Conservation (phyloP, 2,113 vertebrate species). For the Aldabrachelys gigantea region DNA sequence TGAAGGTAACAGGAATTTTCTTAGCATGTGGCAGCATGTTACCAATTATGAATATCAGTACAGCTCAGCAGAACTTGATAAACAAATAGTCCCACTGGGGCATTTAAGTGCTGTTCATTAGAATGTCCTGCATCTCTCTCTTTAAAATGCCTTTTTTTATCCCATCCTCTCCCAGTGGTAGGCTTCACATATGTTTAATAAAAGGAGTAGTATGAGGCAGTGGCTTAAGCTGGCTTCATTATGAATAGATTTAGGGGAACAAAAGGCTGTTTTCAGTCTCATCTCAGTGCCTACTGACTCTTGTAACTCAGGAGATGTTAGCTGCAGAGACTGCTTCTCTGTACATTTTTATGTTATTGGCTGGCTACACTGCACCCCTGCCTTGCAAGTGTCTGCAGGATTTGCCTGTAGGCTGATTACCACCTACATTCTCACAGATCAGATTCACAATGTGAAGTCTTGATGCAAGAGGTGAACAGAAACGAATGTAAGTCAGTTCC, state of each 20-base stretch:
- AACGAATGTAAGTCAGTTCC: not conserved
- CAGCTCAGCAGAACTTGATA: slow-evolving; percentile 30
- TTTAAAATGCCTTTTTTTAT: slow-evolving; percentile 29
- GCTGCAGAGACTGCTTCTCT: not conserved
- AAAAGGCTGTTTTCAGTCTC: not conserved
- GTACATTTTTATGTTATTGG: not conserved
- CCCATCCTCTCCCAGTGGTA: not conserved
- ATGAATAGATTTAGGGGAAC: not conserved
- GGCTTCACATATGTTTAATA: slow-evolving; percentile 40
- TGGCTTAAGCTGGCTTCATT: slow-evolving; percentile 29
- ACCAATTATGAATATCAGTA: slow-evolving; percentile 54
- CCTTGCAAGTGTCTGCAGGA: not conserved
- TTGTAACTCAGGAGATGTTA: not conserved
- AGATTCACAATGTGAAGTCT: not conserved
- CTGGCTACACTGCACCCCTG: not conserved
- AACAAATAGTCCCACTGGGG: no score
- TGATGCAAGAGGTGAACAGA: not conserved
- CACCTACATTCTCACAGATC: not conserved
- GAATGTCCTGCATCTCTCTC: slow-evolving; percentile 23
- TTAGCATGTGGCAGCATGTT: slow-evolving; percentile 14
- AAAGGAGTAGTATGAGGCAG: not conserved
- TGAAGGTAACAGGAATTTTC: slow-evolving; percentile 22
- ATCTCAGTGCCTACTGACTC: not conserved
- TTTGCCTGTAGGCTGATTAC: not conserved
- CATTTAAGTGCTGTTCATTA: slow-evolving; percentile 1